Percentiles rank a stretch among this genome's conserved stretches.
These are phyloP conservation scores for Eonycteris spelaea DNA, from an alignment of 2,113 vertebrate genomes.

Conservation along the genomic window DNA sequence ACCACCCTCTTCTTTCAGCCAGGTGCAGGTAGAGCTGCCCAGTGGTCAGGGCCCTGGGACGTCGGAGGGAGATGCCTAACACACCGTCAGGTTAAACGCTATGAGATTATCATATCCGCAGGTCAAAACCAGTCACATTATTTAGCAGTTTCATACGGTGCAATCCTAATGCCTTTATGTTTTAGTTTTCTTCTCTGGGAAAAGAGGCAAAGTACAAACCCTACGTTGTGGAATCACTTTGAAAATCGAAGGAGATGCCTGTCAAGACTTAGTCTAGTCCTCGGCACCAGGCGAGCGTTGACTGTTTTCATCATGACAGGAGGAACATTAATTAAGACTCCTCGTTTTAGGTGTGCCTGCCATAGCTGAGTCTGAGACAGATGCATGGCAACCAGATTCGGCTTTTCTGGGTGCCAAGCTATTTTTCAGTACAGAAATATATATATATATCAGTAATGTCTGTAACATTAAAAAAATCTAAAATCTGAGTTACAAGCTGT, in stretches of 20 bases:
- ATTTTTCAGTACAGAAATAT: neutral
- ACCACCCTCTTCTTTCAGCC: neutral
- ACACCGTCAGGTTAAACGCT: neutral
- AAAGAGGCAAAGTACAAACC: neutral
- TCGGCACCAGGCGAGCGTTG: neutral
- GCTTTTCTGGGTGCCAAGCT: neutral
- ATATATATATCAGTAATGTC: neutral
- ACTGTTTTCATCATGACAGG: neutral
- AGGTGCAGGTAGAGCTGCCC: neutral
- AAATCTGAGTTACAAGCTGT: neutral
- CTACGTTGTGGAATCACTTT: neutral
- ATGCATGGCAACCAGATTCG: neutral
- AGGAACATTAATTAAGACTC: neutral
- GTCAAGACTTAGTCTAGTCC: neutral
- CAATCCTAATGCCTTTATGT: conserved; percentile 21
- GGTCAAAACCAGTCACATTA: neutral
- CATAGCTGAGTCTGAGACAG: neutral
- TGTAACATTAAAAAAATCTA: neutral
- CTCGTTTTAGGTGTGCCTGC: neutral
- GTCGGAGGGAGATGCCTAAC: neutral
- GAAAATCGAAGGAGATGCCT: neutral
- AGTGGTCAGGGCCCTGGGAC: neutral
- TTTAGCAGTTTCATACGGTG: neutral
- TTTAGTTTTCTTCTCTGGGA: neutral
- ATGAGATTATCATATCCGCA: neutral